These are phyloP conservation scores for Drosophila willistoni DNA, from an alignment of 1,140 invertebrate genomes.

Conservation along the genomic window DNA sequence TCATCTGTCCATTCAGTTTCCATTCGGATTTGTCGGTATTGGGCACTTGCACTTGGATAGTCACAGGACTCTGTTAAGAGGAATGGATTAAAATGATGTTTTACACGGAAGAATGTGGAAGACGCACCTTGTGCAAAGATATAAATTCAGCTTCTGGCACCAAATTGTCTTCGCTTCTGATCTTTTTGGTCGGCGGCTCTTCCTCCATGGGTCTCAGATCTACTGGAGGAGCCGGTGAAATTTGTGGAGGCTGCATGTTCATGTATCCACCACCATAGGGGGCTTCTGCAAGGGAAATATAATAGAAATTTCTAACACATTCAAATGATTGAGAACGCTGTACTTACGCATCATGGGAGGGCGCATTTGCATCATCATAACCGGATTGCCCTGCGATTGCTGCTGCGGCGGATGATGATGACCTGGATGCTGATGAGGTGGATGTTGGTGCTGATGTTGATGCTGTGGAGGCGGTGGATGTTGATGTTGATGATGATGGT, in stretches of 20 bases:
- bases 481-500: conserved; percentile 59
- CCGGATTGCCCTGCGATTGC: conserved; percentile 77
- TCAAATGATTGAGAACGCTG: background rate
- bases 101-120: no score
- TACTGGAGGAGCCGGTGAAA: conserved; percentile 83
- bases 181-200: conserved; percentile 94
- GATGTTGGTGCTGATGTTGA: conserved; percentile 55
- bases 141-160: conserved; percentile 90
- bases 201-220: conserved; percentile 86
- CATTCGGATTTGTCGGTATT: conserved; percentile 96
- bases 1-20: conserved; percentile 96
- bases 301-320: background rate
- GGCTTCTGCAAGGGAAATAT: conserved; percentile 46
- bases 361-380: conserved; percentile 88
- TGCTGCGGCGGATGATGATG: conserved; percentile 65
- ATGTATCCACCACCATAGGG: conserved; percentile 84
- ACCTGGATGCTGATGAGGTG: conserved; percentile 41
- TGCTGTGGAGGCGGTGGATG: conserved; percentile 46
- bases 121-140: conserved; percentile 83
- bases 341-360: conserved; percentile 85
- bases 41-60: conserved; percentile 92
- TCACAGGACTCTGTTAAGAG: conserved; percentile 86
- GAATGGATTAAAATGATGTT: background rate
- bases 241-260: conserved; percentile 64
- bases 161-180: conserved; percentile 95